These are phyloP conservation scores for Perdita meconis DNA, from an alignment of 2,888 invertebrate genomes.

Conservation along the genomic window DNA sequence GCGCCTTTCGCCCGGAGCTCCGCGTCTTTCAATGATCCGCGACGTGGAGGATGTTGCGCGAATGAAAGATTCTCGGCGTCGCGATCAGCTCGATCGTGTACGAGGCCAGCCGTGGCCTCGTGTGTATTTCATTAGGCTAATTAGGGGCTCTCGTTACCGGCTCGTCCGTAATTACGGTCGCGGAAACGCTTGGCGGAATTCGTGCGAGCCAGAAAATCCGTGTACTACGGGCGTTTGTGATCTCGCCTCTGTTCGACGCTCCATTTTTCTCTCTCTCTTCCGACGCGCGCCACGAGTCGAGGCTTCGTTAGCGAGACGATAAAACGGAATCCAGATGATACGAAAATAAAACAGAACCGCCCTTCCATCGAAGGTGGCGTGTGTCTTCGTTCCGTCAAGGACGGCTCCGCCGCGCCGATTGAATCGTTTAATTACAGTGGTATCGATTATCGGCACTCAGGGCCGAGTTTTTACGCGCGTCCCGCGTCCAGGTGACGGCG, in stretches of 20 bases:
- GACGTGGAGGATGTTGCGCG: too few relatives aligned
- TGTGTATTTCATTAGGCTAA: slow-evolving; percentile 70
- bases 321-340: too few relatives aligned
- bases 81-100: slow-evolving; percentile 28
- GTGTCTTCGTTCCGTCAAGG: too few relatives aligned
- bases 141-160: slow-evolving; percentile 66
- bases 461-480: slow-evolving; percentile 4
- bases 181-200: slow-evolving; percentile 67
- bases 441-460: slow-evolving; percentile 25
- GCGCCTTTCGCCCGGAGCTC: too few relatives aligned
- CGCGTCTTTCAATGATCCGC: too few relatives aligned
- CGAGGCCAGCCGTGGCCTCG: slow-evolving; percentile 24
- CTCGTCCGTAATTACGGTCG: slow-evolving; percentile 63
- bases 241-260: slow-evolving; percentile 30
- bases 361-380: neutral
- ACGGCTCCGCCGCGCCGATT: neutral
- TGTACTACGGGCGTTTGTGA: slow-evolving; percentile 37
- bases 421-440: slow-evolving; percentile 22
- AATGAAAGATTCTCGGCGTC: neutral
- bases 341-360: neutral
- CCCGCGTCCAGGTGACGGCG: slow-evolving; percentile 31
- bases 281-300: neutral
- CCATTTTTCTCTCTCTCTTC: slow-evolving; percentile 52
- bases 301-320: neutral
- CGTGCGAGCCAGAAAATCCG: slow-evolving; percentile 56